Evolutionary conservation across 2,888 invertebrate species (phyloP), one percentile per base, ranked within the genome.

Genomic region (Oxytorus armatus): DNA sequence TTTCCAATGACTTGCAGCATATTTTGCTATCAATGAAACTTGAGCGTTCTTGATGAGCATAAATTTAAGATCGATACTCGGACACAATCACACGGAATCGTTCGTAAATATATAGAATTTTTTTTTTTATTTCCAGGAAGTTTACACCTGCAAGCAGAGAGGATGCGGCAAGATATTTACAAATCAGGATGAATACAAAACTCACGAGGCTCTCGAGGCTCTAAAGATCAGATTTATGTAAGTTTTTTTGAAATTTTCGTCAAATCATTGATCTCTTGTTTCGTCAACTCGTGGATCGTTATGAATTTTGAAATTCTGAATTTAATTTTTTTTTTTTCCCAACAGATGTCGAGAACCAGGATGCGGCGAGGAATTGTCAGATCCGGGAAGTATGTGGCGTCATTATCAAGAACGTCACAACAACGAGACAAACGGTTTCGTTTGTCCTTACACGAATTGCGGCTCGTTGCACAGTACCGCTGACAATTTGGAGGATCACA

Each of bases 361-460:
- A 83, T 92, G 91, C 29, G 92, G 92, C 18, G 89, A 92, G 68
- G 92, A 92, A 83, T 42, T 91, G 10, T 87, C 91, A 3, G 92
- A 91, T 80, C 92, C 92, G n/a, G 92, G 92, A 53, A 90, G 90
- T 49, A 91, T 92, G 92, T 92, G 92, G 92, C 89, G 91, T 57
- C 92, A 92, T 77, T 92, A 92, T 81, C 91, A 90, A 82, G 91
- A 91, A 83, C 91, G 90, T 89, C 92, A 92, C 77, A 92, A 90
- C 75, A 89, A 89, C 49, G 92, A 92, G 75, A 90, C 89, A 11
- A 91, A 88, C 75, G 89, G 88, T 25, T 91, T 90, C 69, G 85
- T 89, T 3, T 92, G 92, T 84, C 92, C 92, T 0, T 92, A 91
- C 42, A 91, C 92, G 0, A 90, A 88, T 68, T 91, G 92, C 29